Conservation (phyloP, 2,888 invertebrate species). For the Aporophyla lueneburgensis region DNA sequence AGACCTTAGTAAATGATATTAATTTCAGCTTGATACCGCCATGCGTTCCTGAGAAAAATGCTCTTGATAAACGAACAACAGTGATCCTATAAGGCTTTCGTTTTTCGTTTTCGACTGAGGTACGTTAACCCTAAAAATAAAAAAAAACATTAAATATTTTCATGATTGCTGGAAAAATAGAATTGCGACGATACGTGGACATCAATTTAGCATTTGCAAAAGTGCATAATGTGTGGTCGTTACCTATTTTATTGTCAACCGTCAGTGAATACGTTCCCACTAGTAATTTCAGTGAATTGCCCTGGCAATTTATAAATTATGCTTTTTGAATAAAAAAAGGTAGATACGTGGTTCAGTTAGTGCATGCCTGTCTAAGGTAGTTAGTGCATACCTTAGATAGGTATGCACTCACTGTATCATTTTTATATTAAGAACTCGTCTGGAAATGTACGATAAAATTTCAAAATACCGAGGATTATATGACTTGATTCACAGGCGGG, state of each 20-base stretch:
- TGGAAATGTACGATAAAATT: too few species aligned
- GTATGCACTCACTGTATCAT: background rate
- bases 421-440: too few species aligned
- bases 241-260: conserved; percentile 33
- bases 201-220: conserved; percentile 55
- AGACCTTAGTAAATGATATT: too few species aligned
- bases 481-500: too few species aligned
- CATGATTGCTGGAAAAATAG: conserved; percentile 24
- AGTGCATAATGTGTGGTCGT: conserved; percentile 35
- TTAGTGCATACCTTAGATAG: background rate
- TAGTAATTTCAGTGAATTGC: conserved; percentile 41
- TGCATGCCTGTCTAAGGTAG: background rate
- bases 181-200: conserved; percentile 22
- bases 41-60: too few species aligned
- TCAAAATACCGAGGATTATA: too few species aligned
- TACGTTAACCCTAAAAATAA: too few species aligned
- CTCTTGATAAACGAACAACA: too few species aligned
- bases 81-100: too few species aligned
- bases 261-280: conserved; percentile 28
- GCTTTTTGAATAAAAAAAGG: background rate
- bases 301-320: conserved; percentile 24
- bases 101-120: too few species aligned
- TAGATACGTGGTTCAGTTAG: background rate
- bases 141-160: background rate
- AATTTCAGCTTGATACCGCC: too few species aligned